Percentiles rank a stretch among this genome's conserved stretches.
Evolutionary conservation across 2,888 invertebrate species (phyloP).

Genomic region (Rhorus exstirpatorius): DNA sequence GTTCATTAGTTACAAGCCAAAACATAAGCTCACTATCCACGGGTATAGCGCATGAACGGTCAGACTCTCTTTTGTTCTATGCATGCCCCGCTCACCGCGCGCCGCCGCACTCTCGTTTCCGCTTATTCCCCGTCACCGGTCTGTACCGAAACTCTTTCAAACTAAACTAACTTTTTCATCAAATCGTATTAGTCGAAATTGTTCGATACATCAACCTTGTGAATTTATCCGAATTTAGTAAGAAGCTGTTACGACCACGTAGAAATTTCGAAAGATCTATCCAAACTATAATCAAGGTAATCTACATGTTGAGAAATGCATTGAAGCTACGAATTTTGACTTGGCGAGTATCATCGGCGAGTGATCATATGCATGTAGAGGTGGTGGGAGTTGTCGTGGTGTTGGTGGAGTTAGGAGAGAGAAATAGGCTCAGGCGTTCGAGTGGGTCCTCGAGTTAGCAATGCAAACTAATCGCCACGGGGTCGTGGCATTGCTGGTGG

Average conservation of each 20-base stretch:
- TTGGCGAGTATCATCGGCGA: slow-evolving; percentile 19
- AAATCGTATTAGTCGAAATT: too few relatives aligned
- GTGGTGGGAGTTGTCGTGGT: slow-evolving; percentile 53
- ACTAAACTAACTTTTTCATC: too few relatives aligned
- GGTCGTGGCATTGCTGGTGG: slow-evolving; percentile 59
- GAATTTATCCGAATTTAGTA: too few relatives aligned
- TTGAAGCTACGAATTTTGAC: slow-evolving; percentile 48
- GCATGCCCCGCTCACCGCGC: too few relatives aligned
- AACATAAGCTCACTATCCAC: too few relatives aligned
- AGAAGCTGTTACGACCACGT: not conserved
- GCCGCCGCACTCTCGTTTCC: too few relatives aligned
- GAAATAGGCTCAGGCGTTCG: slow-evolving; percentile 70
- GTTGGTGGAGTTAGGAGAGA: slow-evolving; percentile 66
- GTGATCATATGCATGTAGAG: slow-evolving; percentile 23
- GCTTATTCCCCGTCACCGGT: too few relatives aligned
- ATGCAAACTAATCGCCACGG: slow-evolving; percentile 72
- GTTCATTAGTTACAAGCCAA: too few relatives aligned
- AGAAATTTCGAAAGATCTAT: slow-evolving; percentile 7
- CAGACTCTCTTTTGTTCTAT: too few relatives aligned
- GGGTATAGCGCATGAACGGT: too few relatives aligned
- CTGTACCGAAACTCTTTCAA: too few relatives aligned
- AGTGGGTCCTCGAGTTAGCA: slow-evolving; percentile 68
- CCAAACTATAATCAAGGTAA: slow-evolving; percentile 19
- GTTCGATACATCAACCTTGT: too few relatives aligned
- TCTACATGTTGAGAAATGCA: slow-evolving; percentile 23